Base-by-base conservation (phyloP, 1,140 invertebrate species). In the Parapsyche elsis region DNA sequence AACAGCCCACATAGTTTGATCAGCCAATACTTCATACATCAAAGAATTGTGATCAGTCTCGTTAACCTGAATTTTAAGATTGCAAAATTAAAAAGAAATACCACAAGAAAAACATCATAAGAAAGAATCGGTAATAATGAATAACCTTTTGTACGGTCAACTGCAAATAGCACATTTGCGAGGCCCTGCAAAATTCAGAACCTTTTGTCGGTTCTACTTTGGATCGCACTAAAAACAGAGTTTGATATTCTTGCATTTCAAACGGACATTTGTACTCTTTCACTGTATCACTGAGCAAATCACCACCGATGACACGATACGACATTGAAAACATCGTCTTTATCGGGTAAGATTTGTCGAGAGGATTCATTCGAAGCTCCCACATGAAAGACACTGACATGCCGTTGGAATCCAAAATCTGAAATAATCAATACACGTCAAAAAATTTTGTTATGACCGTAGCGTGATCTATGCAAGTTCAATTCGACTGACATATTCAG, bases 21-120 rank as follows among this genome's bases (percentile, higher is more conserved):
- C 96, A 26, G 94, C 95, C 38, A 97, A 87, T 9, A 98, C 95
- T 87, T 98, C 96, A 86, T 98, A 98, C 95, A 97, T 97, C 0
- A 98, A 90, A 81, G 94, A 93, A 76, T 90, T 89, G 84, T 89
- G 85, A 83, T 88, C 88, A 0, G 88, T 88, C 84, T 89, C 88
- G 76, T 89, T 90, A 9, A 90, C 88, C 88, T 89, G 81, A 10
- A 38, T 38, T 38, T 38, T 4, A 38, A 38, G n/a, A n/a, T n/a
- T 38, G 30, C 84, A 86, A 79, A 75, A 77, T 21, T 45, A 78
- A 44, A 16, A 38, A 67, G 21, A 5, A 76, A 46, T 5, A 45
- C 9, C 71, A 4, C 2, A 67, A 21, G 38, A 44, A n/a, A 44
- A 14, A 44, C 16, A 70, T 5, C 4, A 59, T 61, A 24, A 46